Evolutionary conservation across 2,888 invertebrate genomes (phyloP).

Genomic region (Troides oblongomaculatus): DNA sequence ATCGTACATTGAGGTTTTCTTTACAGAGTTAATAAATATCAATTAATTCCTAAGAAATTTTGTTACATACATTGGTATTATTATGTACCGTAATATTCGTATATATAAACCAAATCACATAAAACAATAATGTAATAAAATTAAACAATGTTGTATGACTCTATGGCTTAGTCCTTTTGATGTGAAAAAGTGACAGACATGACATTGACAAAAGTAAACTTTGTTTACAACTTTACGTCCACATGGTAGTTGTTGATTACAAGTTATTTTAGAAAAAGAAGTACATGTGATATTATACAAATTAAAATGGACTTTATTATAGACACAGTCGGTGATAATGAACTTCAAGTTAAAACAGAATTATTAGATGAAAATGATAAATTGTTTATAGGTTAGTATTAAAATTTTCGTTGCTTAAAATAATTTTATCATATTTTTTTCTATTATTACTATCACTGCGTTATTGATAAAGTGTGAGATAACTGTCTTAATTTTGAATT

Average conservation of each 20-base stretch:
- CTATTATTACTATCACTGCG: too few relatives aligned
- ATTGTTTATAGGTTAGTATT: slow-evolving; percentile 65
- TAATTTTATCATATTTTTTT: too few relatives aligned
- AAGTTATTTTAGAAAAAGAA: neutral
- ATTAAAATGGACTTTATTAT: slow-evolving; percentile 78
- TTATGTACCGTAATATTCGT: too few relatives aligned
- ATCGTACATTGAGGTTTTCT: too few relatives aligned
- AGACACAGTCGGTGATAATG: slow-evolving; percentile 76
- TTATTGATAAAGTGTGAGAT: too few relatives aligned
- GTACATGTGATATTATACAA: neutral
- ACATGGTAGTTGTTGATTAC: slow-evolving; percentile 3
- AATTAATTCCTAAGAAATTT: too few relatives aligned
- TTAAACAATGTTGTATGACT: too few relatives aligned
- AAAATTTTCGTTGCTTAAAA: neutral
- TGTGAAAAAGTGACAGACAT: neutral
- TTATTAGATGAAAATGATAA: slow-evolving; percentile 54
- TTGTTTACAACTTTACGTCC: slow-evolving; percentile 1
- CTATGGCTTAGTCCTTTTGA: neutral
- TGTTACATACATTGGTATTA: too few relatives aligned
- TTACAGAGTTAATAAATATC: too few relatives aligned
- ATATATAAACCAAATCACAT: too few relatives aligned
- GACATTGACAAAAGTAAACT: neutral
- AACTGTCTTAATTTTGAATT: too few relatives aligned
- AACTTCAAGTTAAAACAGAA: slow-evolving; percentile 60
- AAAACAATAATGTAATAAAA: too few relatives aligned